A percentile compares a stretch with the other conserved stretches of the same genome.
Conservation (phyloP, 2,797 vertebrate species). For the Cebuella pygmaea region DNA sequence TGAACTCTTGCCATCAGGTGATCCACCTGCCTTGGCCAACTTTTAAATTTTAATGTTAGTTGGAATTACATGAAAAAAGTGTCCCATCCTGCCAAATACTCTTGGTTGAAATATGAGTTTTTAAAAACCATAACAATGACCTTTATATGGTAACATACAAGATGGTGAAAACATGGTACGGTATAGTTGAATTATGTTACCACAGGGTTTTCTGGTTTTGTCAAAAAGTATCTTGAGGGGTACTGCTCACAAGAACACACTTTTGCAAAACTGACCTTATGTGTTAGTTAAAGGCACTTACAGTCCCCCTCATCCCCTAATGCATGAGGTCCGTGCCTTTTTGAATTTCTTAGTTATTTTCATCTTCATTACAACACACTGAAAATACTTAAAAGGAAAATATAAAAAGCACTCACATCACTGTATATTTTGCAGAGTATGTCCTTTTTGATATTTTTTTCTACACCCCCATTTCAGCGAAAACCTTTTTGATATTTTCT, state of each 20-base stretch:
- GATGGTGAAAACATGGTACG: not conserved
- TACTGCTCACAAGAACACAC: not conserved
- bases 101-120: not conserved
- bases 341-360: not conserved
- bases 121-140: not conserved
- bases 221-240: not conserved
- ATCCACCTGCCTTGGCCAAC: not conserved
- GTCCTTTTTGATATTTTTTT: not conserved
- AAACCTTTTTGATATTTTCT: not conserved
- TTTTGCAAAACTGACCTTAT: not conserved
- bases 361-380: not conserved
- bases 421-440: not conserved
- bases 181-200: not conserved
- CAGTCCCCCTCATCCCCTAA: not conserved
- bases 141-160: constrained; percentile 7
- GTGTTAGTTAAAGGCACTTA: not conserved
- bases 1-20: not conserved
- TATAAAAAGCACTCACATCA: not conserved
- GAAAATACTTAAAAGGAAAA: not conserved
- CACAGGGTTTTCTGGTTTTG: not conserved
- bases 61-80: not conserved
- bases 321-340: not conserved
- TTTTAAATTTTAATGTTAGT: not conserved
- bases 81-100: not conserved
- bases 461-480: not conserved